Conservation (phyloP, 2,113 vertebrate genomes). For the Hiodon tergisus region DNA sequence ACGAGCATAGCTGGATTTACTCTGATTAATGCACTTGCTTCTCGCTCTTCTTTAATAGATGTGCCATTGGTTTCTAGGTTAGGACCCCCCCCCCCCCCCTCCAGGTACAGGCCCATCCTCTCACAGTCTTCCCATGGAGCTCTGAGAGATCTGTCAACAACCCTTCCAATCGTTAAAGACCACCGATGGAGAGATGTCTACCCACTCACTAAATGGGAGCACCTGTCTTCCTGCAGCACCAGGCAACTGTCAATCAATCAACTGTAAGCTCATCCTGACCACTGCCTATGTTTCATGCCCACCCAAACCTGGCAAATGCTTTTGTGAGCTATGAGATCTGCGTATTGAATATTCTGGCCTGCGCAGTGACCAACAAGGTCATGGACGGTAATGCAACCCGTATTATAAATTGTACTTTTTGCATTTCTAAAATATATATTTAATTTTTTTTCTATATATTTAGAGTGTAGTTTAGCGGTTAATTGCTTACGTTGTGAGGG, state of each 20-base stretch:
- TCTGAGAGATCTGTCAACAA: slow-evolving; percentile 9
- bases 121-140: slow-evolving; percentile 3
- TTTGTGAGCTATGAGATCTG: slow-evolving; percentile 1
- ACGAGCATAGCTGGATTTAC: background rate
- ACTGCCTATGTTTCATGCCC: background rate
- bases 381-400: background rate
- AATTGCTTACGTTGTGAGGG: too few species aligned
- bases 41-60: slow-evolving; percentile 34
- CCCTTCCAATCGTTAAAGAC: slow-evolving; percentile 13
- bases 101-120: slow-evolving; percentile 28
- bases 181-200: slow-evolving; percentile 10
- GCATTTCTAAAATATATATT: too few species aligned
- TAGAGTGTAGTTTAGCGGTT: too few species aligned
- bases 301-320: background rate
- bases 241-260: background rate
- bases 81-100: slow-evolving; percentile 31
- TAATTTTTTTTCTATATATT: too few species aligned
- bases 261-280: background rate
- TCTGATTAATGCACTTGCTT: slow-evolving; percentile 10
- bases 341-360: background rate
- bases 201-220: background rate
- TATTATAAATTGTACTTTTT: slow-evolving; percentile 11
- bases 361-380: background rate
- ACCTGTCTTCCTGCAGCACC: background rate
- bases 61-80: slow-evolving; percentile 33